These are phyloP conservation scores for Mormyrops boulengeri DNA, from an alignment of 2,797 vertebrate species.

Conservation along the genomic window DNA sequence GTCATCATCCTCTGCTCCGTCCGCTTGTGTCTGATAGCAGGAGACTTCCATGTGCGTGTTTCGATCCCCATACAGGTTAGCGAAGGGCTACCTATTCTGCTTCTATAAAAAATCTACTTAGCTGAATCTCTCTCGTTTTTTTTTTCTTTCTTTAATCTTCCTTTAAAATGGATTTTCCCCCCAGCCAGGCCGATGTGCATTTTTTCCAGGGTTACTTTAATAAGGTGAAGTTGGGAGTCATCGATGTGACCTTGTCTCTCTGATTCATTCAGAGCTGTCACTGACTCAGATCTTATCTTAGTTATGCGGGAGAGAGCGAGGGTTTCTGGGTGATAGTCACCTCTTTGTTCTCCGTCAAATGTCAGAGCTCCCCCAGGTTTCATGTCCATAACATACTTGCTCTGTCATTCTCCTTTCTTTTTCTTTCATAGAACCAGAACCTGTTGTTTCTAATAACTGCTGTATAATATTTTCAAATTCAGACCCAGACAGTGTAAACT, in stretches of 20 bases:
- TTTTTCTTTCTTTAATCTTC: not conserved
- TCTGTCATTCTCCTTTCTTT: not conserved
- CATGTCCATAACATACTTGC: not conserved
- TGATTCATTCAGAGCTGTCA: conserved; percentile 14
- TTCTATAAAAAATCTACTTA: not conserved
- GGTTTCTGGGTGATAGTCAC: conserved; percentile 2
- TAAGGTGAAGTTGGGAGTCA: conserved; percentile 13
- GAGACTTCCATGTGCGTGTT: too few species aligned
- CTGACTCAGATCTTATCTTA: conserved; percentile 20
- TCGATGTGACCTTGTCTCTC: conserved; percentile 13
- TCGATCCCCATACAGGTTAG: not conserved
- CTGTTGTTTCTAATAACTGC: not conserved
- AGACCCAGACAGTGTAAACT: not conserved
- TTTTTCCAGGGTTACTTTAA: not conserved
- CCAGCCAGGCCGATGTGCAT: not conserved
- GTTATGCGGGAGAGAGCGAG: not conserved
- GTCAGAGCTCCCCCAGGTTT: conserved; percentile 3
- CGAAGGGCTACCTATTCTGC: not conserved
- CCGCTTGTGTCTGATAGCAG: not conserved
- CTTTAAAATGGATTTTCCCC: not conserved
- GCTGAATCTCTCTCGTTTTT: not conserved
- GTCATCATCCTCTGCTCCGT: not conserved
- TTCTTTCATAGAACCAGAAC: not conserved
- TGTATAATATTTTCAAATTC: not conserved
- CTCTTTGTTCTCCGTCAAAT: conserved; percentile 15